Evolutionary conservation across 2,113 vertebrate species (phyloP).

Genomic region (Phainopepla nitens): DNA sequence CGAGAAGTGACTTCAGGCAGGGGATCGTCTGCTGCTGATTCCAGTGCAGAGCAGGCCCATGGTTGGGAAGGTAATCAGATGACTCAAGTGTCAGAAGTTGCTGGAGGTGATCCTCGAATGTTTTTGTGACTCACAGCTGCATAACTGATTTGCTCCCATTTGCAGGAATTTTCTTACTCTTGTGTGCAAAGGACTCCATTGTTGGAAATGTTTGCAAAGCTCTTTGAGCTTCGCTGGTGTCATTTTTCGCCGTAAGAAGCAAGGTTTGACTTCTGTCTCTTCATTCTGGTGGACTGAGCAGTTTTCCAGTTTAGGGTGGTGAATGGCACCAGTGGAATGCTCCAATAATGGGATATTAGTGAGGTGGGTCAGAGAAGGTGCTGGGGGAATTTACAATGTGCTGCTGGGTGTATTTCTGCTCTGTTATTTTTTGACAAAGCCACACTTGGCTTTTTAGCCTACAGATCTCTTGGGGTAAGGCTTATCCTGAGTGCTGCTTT

Average conservation of each 20-base stretch:
- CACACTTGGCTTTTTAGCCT: not conserved
- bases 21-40: not conserved
- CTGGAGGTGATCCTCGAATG: not conserved
- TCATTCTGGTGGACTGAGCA: not conserved
- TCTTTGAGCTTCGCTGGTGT: not conserved
- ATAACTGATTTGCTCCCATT: not conserved
- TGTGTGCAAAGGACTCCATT: not conserved
- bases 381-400: not conserved
- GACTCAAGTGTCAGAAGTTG: not conserved
- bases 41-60: not conserved
- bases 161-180: not conserved
- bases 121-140: not conserved
- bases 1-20: not conserved
- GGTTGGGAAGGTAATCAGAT: not conserved
- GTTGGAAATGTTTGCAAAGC: not conserved
- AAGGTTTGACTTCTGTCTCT: not conserved
- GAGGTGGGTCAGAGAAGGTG: not conserved
- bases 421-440: not conserved
- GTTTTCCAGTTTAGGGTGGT: not conserved
- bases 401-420: not conserved
- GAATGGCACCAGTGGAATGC: not conserved
- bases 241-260: not conserved
- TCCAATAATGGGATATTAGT: rapidly evolving
- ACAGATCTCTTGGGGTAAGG: not conserved
- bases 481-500: not conserved